These are phyloP conservation scores for Antheraea yamamai DNA, from an alignment of 2,888 invertebrate genomes.

Conservation along the genomic window DNA sequence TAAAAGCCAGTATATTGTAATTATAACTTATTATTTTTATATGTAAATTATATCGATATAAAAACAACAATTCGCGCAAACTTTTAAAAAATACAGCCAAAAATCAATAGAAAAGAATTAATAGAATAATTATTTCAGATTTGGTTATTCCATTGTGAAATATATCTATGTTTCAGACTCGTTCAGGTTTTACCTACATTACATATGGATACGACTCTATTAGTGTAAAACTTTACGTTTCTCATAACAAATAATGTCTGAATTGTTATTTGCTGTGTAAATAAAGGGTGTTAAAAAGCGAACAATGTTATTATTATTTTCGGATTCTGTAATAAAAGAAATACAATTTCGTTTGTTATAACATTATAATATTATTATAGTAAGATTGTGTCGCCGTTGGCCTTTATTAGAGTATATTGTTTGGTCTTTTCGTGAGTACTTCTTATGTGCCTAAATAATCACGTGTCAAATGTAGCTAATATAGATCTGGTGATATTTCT, in stretches of 20 bases:
- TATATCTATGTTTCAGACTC: conserved; percentile 4
- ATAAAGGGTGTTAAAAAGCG: not conserved
- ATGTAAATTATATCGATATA: no score
- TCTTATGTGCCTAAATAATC: not conserved
- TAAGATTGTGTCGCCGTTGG: not conserved
- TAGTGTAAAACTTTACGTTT: conserved; percentile 13
- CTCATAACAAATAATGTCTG: not conserved
- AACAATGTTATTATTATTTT: not conserved
- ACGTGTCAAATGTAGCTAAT: not conserved
- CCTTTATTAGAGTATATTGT: not conserved
- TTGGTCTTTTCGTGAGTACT: not conserved
- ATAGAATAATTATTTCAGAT: not conserved
- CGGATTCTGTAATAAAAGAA: not conserved
- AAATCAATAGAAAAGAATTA: not conserved
- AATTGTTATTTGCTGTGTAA: not conserved
- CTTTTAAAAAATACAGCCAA: not conserved
- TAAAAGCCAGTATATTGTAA: no score
- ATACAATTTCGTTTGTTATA: not conserved
- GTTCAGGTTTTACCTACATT: not conserved
- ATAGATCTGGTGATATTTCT: not conserved
- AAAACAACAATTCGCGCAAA: no score
- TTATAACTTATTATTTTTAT: no score
- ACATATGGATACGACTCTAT: conserved; percentile 13
- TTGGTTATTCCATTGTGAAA: not conserved
- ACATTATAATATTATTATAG: no score